These are phyloP conservation scores for Cheilinus undulatus DNA, from an alignment of 2,113 vertebrate species.

Conservation along the genomic window DNA sequence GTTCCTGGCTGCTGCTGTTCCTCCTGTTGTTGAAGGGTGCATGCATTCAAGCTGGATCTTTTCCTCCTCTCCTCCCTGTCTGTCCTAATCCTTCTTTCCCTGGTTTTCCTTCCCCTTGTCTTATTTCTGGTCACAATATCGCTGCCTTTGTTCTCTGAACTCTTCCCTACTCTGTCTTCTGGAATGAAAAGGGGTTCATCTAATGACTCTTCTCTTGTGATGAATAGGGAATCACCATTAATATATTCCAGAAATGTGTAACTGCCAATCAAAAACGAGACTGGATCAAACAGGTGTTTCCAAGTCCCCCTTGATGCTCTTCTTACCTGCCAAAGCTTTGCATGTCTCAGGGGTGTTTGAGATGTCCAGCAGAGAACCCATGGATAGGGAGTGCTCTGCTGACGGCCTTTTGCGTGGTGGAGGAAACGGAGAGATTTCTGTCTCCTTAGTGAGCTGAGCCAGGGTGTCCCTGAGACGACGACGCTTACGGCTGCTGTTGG, in stretches of 20 bases:
- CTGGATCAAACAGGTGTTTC: not conserved
- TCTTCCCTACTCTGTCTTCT: constrained; percentile 58
- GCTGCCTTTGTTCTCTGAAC: constrained; percentile 45
- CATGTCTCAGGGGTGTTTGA: constrained; percentile 95
- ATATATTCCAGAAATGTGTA: not conserved
- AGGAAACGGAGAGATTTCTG: constrained; percentile 92
- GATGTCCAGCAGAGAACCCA: constrained; percentile 95
- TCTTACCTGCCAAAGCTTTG: constrained; percentile 86
- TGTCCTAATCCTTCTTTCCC: constrained; percentile 49
- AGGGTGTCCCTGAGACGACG: constrained; percentile 93
- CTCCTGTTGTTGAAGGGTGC: constrained; percentile 38
- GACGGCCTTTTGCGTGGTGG: constrained; percentile 94
- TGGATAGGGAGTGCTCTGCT: constrained; percentile 93
- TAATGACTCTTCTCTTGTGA: not conserved
- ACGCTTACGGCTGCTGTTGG: constrained; percentile 94
- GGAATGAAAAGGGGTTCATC: constrained; percentile 37
- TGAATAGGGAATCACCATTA: not conserved
- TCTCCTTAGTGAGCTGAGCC: constrained; percentile 93
- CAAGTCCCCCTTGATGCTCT: not conserved
- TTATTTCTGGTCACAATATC: constrained; percentile 36
- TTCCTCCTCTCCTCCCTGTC: constrained; percentile 53
- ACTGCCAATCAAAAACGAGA: not conserved
- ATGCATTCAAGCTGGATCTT: constrained; percentile 35
- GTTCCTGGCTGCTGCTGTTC: constrained; percentile 15
- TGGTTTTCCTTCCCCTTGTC: constrained; percentile 59